phyloP scores from a whole-genome alignment of 1,140 invertebrate species.

The Pollicipes pollicipes region DNA sequence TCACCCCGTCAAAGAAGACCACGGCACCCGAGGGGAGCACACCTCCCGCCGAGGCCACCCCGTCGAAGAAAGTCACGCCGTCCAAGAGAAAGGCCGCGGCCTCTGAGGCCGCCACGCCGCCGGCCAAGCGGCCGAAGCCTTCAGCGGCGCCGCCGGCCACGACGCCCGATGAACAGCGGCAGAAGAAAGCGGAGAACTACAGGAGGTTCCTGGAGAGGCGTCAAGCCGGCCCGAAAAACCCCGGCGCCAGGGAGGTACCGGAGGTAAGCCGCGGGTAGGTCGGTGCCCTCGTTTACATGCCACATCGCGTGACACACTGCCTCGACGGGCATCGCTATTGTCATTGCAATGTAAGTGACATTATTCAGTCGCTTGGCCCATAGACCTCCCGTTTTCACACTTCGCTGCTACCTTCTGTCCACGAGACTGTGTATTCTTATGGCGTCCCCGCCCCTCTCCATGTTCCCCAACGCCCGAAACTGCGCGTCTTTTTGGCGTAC shows the following conservation, averaged over 20 bases:
- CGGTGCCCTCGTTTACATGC: no score
- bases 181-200: background rate
- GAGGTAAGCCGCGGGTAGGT: slow-evolving; percentile 39
- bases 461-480: no score
- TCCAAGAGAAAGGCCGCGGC: background rate
- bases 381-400: no score
- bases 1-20: background rate
- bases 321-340: no score
- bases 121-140: background rate
- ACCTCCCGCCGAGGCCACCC: background rate
- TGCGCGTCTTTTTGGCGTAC: no score
- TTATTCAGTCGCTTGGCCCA: no score
- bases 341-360: no score
- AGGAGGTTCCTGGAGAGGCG: background rate
- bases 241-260: slow-evolving; percentile 63
- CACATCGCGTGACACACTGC: no score
- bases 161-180: background rate
- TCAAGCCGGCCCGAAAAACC: slow-evolving; percentile 45
- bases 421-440: no score
- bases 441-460: no score
- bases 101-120: background rate
- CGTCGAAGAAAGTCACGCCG: background rate
- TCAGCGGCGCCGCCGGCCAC: no score
- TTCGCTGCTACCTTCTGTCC: no score
- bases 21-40: background rate